Evolutionary conservation across 1,140 invertebrate species (phyloP).

Genomic region (Drosophila ironensis): DNA sequence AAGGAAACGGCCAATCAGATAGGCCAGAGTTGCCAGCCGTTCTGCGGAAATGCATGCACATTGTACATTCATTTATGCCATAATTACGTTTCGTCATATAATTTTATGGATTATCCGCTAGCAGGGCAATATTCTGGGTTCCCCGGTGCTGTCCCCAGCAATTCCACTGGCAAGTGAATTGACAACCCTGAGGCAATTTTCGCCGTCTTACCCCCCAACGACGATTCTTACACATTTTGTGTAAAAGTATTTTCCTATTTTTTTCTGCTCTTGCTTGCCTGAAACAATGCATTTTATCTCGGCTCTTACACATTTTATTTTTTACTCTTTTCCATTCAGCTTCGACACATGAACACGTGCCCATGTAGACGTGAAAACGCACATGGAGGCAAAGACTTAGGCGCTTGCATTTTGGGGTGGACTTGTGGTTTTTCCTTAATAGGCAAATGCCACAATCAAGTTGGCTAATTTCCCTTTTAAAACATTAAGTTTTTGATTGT

Average conservation of each 20-base stretch:
- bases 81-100: background rate
- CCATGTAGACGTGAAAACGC: slow-evolving; percentile 17
- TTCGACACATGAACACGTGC: slow-evolving; percentile 57
- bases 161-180: background rate
- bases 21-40: slow-evolving; percentile 21
- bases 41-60: background rate
- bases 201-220: slow-evolving; percentile 46
- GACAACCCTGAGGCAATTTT: slow-evolving; percentile 52
- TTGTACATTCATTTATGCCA: background rate
- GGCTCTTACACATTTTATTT: slow-evolving; percentile 74
- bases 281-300: slow-evolving; percentile 77
- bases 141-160: background rate
- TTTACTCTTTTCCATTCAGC: slow-evolving; percentile 56
- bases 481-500: no score
- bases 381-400: slow-evolving; percentile 39
- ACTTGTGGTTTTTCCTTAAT: slow-evolving; percentile 9
- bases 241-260: slow-evolving; percentile 47
- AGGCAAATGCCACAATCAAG: no score
- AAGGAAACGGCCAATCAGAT: slow-evolving; percentile 34
- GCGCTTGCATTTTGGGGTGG: slow-evolving; percentile 48
- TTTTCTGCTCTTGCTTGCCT: slow-evolving; percentile 11
- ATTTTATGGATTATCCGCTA: background rate
- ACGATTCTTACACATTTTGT: slow-evolving; percentile 51
- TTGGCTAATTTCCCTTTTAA: no score
- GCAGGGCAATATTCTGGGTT: background rate